phyloP scores from a whole-genome alignment of 2,113 vertebrate genomes.

The Promerops cafer region DNA sequence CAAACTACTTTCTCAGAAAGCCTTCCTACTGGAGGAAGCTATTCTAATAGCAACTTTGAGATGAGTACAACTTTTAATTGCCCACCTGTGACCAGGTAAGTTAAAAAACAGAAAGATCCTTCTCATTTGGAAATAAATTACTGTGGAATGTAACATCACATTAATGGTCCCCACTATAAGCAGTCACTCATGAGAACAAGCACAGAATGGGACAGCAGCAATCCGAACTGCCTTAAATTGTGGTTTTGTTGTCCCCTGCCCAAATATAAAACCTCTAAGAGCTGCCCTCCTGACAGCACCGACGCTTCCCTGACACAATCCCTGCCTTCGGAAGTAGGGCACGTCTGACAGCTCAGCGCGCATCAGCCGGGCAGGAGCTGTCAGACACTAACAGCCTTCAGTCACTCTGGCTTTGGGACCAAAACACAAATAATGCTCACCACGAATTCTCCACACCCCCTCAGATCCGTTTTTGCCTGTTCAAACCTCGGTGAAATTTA shows the following conservation, averaged over 20 bases:
- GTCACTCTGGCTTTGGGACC: neutral
- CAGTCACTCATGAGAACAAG: neutral
- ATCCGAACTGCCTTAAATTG: neutral
- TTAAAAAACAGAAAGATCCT: neutral
- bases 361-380: neutral
- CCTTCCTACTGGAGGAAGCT: neutral
- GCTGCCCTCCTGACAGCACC: neutral
- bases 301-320: neutral
- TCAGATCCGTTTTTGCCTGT: neutral
- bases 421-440: neutral
- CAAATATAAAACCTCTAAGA: constrained; percentile 7
- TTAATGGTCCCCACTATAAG: rapidly evolving
- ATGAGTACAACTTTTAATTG: neutral
- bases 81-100: neutral
- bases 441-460: neutral
- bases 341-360: neutral
- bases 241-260: neutral
- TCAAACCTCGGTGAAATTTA: neutral
- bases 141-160: neutral
- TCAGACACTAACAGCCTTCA: constrained; percentile 8
- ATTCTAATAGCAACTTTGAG: neutral
- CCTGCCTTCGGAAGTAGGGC: constrained; percentile 20
- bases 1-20: neutral
- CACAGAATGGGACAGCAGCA: neutral
- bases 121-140: neutral